Evolutionary conservation across 2,888 invertebrate genomes (phyloP).

Genomic region (Rhogogaster chlorosoma): DNA sequence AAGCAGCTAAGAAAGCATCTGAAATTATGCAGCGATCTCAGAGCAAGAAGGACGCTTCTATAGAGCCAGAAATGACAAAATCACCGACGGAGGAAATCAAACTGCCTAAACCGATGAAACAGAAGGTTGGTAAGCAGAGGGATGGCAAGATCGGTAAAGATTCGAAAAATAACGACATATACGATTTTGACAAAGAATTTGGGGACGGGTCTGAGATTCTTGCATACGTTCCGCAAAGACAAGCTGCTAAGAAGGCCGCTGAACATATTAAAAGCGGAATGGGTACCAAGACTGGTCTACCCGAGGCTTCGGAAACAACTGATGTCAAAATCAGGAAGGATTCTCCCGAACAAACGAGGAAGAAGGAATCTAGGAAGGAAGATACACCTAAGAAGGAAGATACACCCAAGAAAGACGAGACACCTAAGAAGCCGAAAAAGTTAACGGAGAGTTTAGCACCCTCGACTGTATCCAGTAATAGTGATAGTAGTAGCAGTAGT

Average conservation of each 20-base stretch:
- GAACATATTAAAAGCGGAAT: conserved; percentile 92
- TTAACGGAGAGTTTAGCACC: conserved; percentile 75
- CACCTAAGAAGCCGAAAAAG: conserved; percentile 72
- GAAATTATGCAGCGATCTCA: conserved; percentile 87
- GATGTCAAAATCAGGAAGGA: conserved; percentile 73
- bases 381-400: conserved; percentile 70
- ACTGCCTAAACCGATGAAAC: conserved; percentile 65
- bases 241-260: conserved; percentile 95
- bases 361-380: conserved; percentile 70
- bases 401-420: conserved; percentile 71
- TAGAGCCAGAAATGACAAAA: conserved; percentile 66
- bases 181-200: conserved; percentile 83
- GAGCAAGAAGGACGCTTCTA: conserved; percentile 81
- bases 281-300: conserved; percentile 79
- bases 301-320: conserved; percentile 73
- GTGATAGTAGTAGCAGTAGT: conserved; percentile 80
- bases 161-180: conserved; percentile 77
- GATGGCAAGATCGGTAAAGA: conserved; percentile 75
- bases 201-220: conserved; percentile 83
- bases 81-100: conserved; percentile 62
- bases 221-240: conserved; percentile 92
- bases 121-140: conserved; percentile 67
- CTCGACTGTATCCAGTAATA: conserved; percentile 80
- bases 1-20: conserved; percentile 94
- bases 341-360: conserved; percentile 61